A percentile compares a stretch with the other conserved stretches of the same genome.
Evolutionary conservation across 2,797 vertebrate genomes (phyloP).

Genomic region (Tinamus major): DNA sequence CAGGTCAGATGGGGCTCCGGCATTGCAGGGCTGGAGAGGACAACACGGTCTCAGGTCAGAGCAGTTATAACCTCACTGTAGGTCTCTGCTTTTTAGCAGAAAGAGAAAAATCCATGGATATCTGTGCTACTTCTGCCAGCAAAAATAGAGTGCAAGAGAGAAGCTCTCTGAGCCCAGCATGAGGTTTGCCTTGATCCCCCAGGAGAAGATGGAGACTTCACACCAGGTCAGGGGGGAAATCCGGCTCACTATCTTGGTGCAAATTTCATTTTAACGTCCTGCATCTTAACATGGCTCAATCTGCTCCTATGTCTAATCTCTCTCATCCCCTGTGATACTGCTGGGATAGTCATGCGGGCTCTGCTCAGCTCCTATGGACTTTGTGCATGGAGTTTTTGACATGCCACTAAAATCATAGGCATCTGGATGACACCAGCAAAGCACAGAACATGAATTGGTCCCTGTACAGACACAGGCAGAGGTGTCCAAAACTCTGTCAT

Average conservation of each 20-base stretch:
- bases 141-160: background rate
- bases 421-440: background rate
- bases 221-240: accelerated
- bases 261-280: background rate
- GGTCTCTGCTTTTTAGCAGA: accelerated
- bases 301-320: accelerated
- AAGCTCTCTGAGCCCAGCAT: background rate
- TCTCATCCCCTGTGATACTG: accelerated
- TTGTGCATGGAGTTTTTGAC: background rate
- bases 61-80: accelerated
- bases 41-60: accelerated
- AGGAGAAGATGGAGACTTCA: background rate
- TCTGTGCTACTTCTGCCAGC: background rate
- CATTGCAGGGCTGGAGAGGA: background rate
- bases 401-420: accelerated
- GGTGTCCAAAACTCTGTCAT: accelerated
- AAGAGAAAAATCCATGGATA: background rate
- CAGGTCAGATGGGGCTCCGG: accelerated
- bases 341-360: background rate
- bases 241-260: accelerated
- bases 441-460: background rate
- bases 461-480: background rate
- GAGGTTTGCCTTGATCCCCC: background rate
- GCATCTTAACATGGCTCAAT: accelerated
- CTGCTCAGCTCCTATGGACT: background rate